Evolutionary conservation across 2,888 invertebrate species (phyloP), one percentile per base, ranked within the genome.

Genomic region (Polietes domitor): DNA sequence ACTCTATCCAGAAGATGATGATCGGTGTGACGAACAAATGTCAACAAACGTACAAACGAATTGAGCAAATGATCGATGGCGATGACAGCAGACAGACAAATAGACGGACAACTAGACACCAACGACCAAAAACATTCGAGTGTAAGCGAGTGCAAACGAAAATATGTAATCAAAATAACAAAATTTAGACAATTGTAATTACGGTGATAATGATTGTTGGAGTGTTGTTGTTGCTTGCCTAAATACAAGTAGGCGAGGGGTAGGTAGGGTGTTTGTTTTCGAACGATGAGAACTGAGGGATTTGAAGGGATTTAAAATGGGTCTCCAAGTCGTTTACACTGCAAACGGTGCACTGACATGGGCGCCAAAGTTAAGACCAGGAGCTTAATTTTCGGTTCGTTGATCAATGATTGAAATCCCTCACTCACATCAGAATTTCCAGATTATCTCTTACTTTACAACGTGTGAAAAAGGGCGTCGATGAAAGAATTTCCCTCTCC

Each of bases 61-160:
- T 80, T 89, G 89, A 61, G 53, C 4, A n/a, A 84, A 84, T 89
- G 89, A 89, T 89, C 88, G 87, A 79, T 84, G 80, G 77, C 71
- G 21, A 37, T 50, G 77, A 77, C 61, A 78, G 24, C 28, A 32
- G 32, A 50, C 41, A 74, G 28, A 24, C 53, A 79, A 12, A 21
- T 70, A 47, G 47, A 77, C 32, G 26, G 19, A 28, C 75, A 63
- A 28, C 12, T 28, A 61, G 61, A 63, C 12, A 19, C 50, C 50
- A 6, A 50, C 17, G 63, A 55, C 61, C 24, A 41, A n/a, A 63
- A 37, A 37, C 37, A 37, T 58, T 58, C 19, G 24, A 15, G 9
- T n/a, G 61, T 26, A 12, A 7, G 26, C 26, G 47, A n/a, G 15
- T 28, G 61, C n/a, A n/a, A n/a, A n/a, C n/a, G n/a, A n/a, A n/a